phyloP scores from a whole-genome alignment of 1,140 invertebrate species.

The Leptinotarsa defecta region DNA sequence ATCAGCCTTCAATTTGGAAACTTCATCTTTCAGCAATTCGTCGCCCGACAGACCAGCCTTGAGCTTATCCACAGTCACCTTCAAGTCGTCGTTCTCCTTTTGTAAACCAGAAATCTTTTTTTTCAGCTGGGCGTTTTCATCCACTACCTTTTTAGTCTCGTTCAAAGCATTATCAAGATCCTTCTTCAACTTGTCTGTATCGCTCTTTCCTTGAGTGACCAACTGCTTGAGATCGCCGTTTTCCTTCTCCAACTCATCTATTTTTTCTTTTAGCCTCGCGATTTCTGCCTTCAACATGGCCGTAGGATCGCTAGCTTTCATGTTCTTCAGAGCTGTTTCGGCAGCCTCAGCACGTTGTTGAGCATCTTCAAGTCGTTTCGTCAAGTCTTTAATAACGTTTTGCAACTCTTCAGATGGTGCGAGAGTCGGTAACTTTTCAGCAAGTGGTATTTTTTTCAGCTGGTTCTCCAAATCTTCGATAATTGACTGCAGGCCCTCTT shows the following conservation, averaged over 20 bases:
- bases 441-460: conserved; percentile 26
- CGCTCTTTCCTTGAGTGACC: conserved; percentile 24
- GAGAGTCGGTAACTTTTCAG: conserved; percentile 14
- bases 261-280: conserved; percentile 27
- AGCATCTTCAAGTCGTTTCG: conserved; percentile 39
- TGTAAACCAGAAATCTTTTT: conserved; percentile 25
- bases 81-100: conserved; percentile 35
- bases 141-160: conserved; percentile 24
- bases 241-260: conserved; percentile 33
- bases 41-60: conserved; percentile 30
- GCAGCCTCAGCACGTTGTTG: conserved; percentile 34
- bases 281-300: conserved; percentile 36
- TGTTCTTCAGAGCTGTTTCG: conserved; percentile 30
- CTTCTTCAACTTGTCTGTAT: conserved; percentile 26
- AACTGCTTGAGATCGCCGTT: conserved; percentile 24
- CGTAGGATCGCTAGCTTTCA: conserved; percentile 37
- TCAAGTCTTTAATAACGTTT: conserved; percentile 35
- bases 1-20: conserved; percentile 31
- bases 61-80: conserved; percentile 18
- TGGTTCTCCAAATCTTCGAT: conserved; percentile 40
- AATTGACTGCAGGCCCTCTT: conserved; percentile 34
- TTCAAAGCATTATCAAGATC: conserved; percentile 28
- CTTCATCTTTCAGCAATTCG: conserved; percentile 27
- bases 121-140: conserved; percentile 30
- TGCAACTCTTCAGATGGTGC: conserved; percentile 32